phyloP scores from a whole-genome alignment of 2,797 vertebrate species.

The Champsocephalus gunnari region DNA sequence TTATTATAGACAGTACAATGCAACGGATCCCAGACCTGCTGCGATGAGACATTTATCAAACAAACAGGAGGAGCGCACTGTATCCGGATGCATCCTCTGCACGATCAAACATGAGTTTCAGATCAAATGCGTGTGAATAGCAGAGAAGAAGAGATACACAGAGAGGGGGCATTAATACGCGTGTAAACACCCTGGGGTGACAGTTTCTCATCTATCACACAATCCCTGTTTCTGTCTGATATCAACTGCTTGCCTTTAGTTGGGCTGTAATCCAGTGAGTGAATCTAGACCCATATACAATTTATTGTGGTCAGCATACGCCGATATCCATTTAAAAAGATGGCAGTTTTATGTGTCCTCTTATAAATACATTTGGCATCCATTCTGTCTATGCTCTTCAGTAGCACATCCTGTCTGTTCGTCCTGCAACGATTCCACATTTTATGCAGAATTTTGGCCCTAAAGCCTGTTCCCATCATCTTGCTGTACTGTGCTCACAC shows the following conservation, averaged over 20 bases:
- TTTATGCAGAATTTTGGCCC: too few species aligned
- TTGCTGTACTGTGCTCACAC: too few species aligned
- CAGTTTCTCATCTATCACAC: constrained; percentile 4
- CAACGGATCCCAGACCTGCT: constrained; percentile 36
- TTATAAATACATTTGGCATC: not conserved
- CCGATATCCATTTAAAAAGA: constrained; percentile 32
- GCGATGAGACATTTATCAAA: not conserved
- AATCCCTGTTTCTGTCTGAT: not conserved
- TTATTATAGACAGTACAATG: not conserved
- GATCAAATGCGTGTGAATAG: not conserved
- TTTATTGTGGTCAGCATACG: not conserved
- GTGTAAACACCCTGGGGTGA: not conserved
- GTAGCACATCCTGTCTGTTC: not conserved
- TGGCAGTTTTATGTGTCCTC: constrained; percentile 22
- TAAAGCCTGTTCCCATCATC: not conserved
- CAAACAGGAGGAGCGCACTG: not conserved
- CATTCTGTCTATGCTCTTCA: not conserved
- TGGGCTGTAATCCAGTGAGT: constrained; percentile 3
- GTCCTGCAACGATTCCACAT: too few species aligned
- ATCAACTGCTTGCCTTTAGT: not conserved
- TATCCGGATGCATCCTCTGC: not conserved
- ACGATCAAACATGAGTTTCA: not conserved
- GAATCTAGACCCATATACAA: too few species aligned
- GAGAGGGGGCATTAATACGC: not conserved
- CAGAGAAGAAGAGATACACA: not conserved